Evolutionary conservation across 2,113 vertebrate species (phyloP), one percentile per base, ranked within the genome.

Genomic region (Leucopternis melanops): DNA sequence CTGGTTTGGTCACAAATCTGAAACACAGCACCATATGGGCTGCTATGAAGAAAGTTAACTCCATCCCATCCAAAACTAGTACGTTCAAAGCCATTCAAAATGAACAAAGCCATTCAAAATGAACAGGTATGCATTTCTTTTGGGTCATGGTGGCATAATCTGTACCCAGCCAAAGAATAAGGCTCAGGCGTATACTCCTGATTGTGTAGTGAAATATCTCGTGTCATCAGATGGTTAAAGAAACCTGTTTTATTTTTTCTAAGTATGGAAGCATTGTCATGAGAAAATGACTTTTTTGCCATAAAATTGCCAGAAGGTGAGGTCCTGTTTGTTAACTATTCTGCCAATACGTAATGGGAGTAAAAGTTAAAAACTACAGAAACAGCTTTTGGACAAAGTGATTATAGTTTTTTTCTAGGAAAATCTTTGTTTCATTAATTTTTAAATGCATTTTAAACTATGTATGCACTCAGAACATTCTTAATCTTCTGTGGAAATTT

Each of bases 321-420:
- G 10, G 16, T 77, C 16, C 9, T 38, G 8, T 55, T 71, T 63
- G 6, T 47, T 52, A 72, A 32, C 13, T 62, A 9, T 88, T 81
- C 17, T 74, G 9, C 3, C 34, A 52, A 4, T 73, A 36, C 0
- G 0, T 52, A 89, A 62, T 36, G 8, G 5, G 8, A 63, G 1
- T 44, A 72, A 45, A 86, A 81, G 2, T 54, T 45, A 34, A 86
- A 36, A 89, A 70, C 10, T 40, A 44, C 0, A 73, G 36, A 78
- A 77, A 52, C 7, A 73, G 2, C 6, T 81, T 87, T 80, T 50
- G 15, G 23, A 73, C 14, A 49, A 16, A 73, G 12, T 34, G 2
- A 40, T 36, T 44, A 10, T 5, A 9, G 11, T 13, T 23, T 31
- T 61, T 62, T 75, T 69, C 9, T 18, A 8, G 7, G 3, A 49